Percentiles rank a stretch among this genome's conserved stretches.
These are phyloP conservation scores for Habroteleia sp. DNA, from an alignment of 2,888 invertebrate genomes.

Conservation along the genomic window DNA sequence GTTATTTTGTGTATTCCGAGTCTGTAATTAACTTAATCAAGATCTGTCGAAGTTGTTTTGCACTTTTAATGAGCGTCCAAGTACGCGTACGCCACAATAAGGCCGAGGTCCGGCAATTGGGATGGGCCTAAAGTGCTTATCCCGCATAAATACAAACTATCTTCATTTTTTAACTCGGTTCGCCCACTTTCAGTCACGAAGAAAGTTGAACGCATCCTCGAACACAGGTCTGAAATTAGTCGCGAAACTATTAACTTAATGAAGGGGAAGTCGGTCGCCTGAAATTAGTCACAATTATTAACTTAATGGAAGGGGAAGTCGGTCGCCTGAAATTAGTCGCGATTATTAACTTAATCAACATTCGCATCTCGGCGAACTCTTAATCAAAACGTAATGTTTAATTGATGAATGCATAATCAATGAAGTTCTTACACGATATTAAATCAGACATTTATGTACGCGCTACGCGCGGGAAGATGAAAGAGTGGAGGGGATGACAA, in stretches of 20 bases:
- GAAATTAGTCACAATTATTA: no score
- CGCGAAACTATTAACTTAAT: no score
- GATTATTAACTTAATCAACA: conserved; percentile 1
- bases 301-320: no score
- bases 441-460: conserved; percentile 30
- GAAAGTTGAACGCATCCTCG: no score
- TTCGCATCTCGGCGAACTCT: conserved; percentile 3
- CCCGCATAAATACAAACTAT: conserved; percentile 62
- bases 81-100: conserved; percentile 45
- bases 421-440: conserved; percentile 17
- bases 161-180: no score
- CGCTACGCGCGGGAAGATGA: conserved; percentile 34
- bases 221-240: no score
- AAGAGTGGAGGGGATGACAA: conserved; percentile 48
- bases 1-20: conserved; percentile 35
- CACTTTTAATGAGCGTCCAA: conserved; percentile 50
- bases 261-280: no score
- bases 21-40: conserved; percentile 44
- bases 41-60: conserved; percentile 44
- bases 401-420: conserved; percentile 15
- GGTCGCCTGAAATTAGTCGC: no score
- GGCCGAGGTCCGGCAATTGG: conserved; percentile 69
- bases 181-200: no score
- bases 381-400: conserved; percentile 1
- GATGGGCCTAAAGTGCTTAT: conserved; percentile 73